phyloP scores from a whole-genome alignment of 2,113 vertebrate species.

The Phodopus roborovskii region DNA sequence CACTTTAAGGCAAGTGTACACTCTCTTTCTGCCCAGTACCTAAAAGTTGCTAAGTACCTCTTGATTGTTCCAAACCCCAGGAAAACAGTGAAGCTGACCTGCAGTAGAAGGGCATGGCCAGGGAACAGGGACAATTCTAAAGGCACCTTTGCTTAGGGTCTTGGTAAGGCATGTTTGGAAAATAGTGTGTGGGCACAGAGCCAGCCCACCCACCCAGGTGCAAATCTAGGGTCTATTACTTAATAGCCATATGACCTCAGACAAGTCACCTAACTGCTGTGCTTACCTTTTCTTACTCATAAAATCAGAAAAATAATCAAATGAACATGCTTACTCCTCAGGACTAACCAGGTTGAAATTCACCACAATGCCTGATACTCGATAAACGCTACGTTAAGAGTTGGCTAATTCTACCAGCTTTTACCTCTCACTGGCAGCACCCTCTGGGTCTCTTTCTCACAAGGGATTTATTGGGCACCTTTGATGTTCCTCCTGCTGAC shows the following conservation, averaged over 20 bases:
- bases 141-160: not conserved
- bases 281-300: slow-evolving; percentile 16
- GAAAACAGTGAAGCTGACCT: not conserved
- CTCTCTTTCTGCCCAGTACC: not conserved
- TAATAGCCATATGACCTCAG: slow-evolving; percentile 9
- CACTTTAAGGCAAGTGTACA: not conserved
- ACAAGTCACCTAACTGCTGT: slow-evolving; percentile 39
- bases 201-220: not conserved
- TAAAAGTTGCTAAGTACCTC: slow-evolving; percentile 26
- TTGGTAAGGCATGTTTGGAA: not conserved
- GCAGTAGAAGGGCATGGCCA: not conserved
- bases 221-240: not conserved
- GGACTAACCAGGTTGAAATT: slow-evolving; percentile 11
- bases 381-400: not conserved
- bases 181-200: not conserved
- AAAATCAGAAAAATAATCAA: not conserved
- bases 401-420: not conserved
- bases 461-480: slow-evolving; percentile 27
- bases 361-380: not conserved
- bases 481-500: not conserved
- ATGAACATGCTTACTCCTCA: not conserved
- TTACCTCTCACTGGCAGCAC: not conserved
- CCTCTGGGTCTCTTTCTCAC: not conserved
- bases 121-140: not conserved
- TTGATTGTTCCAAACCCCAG: not conserved